Conservation (phyloP, 1,140 invertebrate genomes). For the Aplysia californica region DNA sequence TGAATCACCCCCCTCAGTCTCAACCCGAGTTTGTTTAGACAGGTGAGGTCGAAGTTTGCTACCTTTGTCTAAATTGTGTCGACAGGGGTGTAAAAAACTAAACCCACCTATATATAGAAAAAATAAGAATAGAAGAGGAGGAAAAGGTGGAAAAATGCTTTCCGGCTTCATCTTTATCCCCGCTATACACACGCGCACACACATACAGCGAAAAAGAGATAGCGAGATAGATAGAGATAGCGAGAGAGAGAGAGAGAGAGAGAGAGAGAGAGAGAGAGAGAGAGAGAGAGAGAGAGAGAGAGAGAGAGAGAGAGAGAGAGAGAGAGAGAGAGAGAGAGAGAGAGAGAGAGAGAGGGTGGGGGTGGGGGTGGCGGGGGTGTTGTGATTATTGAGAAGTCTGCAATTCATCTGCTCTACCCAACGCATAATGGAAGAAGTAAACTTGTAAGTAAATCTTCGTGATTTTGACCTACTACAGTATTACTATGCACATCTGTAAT, state of each 20-base stretch:
- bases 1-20: neutral
- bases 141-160: neutral
- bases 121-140: neutral
- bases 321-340: conserved; percentile 11
- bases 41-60: neutral
- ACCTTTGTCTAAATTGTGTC: neutral
- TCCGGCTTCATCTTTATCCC: neutral
- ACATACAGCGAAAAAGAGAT: neutral
- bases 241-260: too few relatives aligned
- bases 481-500: too few relatives aligned
- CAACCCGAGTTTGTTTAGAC: neutral
- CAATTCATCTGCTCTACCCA: too few relatives aligned
- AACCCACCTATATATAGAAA: neutral
- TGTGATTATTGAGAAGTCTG: too few relatives aligned
- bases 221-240: too few relatives aligned
- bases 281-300: neutral
- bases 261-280: neutral
- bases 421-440: too few relatives aligned
- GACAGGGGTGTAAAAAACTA: neutral
- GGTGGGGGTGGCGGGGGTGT: too few relatives aligned
- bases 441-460: too few relatives aligned
- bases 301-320: neutral
- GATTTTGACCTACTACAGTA: too few relatives aligned
- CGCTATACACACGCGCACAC: neutral
- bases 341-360: too few relatives aligned